Base-by-base conservation (phyloP, 2,797 vertebrate species). In the Nasua narica region DNA sequence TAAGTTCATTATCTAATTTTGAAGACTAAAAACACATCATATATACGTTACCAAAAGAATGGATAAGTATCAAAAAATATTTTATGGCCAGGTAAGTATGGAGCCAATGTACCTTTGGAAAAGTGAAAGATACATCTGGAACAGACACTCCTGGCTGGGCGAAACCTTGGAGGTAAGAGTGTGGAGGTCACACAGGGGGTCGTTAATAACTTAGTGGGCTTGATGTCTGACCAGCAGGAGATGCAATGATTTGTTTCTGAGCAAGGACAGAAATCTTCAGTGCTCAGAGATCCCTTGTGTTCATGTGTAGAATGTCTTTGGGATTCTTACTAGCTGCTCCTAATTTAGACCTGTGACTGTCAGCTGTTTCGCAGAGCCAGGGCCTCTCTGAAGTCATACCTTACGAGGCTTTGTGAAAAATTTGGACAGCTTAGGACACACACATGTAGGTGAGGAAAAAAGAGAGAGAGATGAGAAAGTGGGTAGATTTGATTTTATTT, bases 401-500 rank as follows among this genome's bases (percentile, higher is more conserved):
- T 89, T 77, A 76, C 18, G 84, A 96, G 58, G 46, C 87, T 93
- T 97, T 96, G 89, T 96, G 83, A 78, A 69, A 95, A 32, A 90
- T 92, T 12, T 94, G 76, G 92, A 79, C 37, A 74, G 79, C 72
- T 83, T 60, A 96, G 67, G 19, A 97, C 86, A 97, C 56, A 82
- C 62, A 70, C 40, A 35, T 25, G 16, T 43, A 88, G 23, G n/a
- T 9, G 25, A 62, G 40, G 7, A 37, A 32, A 48, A 58, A 74
- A 92, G 76, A 43, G 40, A n/a, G 25, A 78, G 11, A 92, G n/a
- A 85, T 21, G 79, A 92, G 91, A 76, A 90, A 90, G 76, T 85
- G 50, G 19, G 72, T 43, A 82, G 60, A 93, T 93, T 97, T 97
- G 96, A 90, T 94, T 96, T 98, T 97, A 79, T 46, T 96, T 94